phyloP scores from a whole-genome alignment of 2,113 vertebrate species.

The Synchiropus splendidus region DNA sequence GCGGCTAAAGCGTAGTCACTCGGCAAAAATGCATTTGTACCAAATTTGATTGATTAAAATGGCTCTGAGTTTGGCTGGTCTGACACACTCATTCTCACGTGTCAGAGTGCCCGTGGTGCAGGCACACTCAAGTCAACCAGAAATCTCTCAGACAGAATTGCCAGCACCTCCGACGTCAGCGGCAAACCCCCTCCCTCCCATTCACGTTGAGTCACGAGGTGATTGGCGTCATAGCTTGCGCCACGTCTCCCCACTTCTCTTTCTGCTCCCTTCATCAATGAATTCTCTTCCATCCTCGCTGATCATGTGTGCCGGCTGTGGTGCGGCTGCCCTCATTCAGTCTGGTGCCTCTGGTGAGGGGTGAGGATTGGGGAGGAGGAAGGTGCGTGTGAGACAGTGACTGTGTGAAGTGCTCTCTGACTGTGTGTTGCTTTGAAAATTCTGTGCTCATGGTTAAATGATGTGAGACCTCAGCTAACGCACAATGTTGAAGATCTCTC shows the following conservation, averaged over 20 bases:
- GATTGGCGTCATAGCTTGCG: conserved; percentile 48
- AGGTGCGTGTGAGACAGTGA: background rate
- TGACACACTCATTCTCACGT: conserved; percentile 3
- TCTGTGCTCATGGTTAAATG: too few relatives aligned
- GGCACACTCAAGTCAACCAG: conserved; percentile 10
- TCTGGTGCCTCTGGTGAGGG: conserved; percentile 33
- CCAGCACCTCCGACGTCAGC: conserved; percentile 43
- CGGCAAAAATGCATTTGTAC: too few relatives aligned
- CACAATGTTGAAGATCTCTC: too few relatives aligned
- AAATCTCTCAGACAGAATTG: conserved; percentile 57
- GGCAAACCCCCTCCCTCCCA: conserved; percentile 8
- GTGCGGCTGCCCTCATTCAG: conserved; percentile 57
- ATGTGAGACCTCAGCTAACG: too few relatives aligned
- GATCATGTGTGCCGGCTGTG: conserved; percentile 14
- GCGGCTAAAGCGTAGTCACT: background rate
- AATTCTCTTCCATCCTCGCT: conserved; percentile 26
- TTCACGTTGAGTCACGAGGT: conserved; percentile 17
- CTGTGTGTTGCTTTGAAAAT: too few relatives aligned
- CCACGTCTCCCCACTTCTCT: conserved; percentile 17
- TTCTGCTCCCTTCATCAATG: conserved; percentile 20
- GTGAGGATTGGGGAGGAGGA: conserved; percentile 1
- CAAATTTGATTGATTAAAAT: conserved; percentile 10
- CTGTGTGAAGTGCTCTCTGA: too few relatives aligned
- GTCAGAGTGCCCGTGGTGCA: conserved; percentile 15
- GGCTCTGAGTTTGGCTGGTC: too few relatives aligned